Evolutionary conservation across 2,888 invertebrate genomes (phyloP), one percentile per base, ranked within the genome.

Genomic region (Synanthedon formicaeformis): DNA sequence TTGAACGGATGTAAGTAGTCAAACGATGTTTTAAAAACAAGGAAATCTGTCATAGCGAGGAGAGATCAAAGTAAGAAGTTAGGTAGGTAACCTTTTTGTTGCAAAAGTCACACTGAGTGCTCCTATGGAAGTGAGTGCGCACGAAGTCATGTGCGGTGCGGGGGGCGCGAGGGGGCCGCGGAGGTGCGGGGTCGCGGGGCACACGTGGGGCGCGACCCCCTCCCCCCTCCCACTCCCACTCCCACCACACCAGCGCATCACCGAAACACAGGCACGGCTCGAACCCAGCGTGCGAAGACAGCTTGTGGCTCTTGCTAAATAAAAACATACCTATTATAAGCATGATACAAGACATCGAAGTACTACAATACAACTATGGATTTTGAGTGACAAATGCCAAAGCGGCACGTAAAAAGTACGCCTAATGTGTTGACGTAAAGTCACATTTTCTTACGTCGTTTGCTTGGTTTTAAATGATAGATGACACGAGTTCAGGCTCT

Each of bases 101-200:
- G 82, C 97, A 97, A 76, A 96, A 97, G 75, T 96, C 95, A 73
- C 97, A 97, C 71, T 95, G 94, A 3, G 96, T 96, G 0, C 95
- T 94, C 54, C 95, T 90, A 70, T 95, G 93, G 72, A 97, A 97
- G 76, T 96, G 96, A 2, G 95, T 96, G 53, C 95, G 89, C 53
- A 95, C 90, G 69, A 97, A 97, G 74, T 94, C 94, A 68, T 94
- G 95, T 14, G 86, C 77, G 1, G 82, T 72, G 52, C 76, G 65
- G 10, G 68, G 61, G 0, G 78, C 77, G 52, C 71, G 68, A 1
- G 75, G 80, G 0, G 75, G 73, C 8, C 67, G 66, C 0, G 78
- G 73, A 0, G 69, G 60, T 2, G 72, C 60, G 51, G 80, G 55
- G 16, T 77, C 74, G 1, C 81, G 77, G 66, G 65, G 56, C 0